These are phyloP conservation scores for Mesopsocus fuscifrons DNA, from an alignment of 2,888 invertebrate species.

Conservation along the genomic window DNA sequence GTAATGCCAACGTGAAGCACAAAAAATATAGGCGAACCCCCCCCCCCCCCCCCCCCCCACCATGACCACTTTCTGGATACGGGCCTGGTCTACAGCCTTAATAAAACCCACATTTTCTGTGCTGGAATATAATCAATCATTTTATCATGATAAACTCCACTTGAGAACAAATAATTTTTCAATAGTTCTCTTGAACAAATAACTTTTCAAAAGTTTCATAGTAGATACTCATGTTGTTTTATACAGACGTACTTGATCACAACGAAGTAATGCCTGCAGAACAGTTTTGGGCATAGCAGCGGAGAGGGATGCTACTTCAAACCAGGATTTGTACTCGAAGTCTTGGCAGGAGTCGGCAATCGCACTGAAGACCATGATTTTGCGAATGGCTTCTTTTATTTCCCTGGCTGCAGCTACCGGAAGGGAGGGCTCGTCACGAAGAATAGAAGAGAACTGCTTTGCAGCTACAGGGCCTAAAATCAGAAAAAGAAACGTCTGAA, in stretches of 20 bases:
- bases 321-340: background rate
- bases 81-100: too few species aligned
- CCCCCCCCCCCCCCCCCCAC: too few species aligned
- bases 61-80: too few species aligned
- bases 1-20: too few species aligned
- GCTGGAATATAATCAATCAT: too few species aligned
- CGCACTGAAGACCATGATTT: background rate
- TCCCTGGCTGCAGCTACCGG: background rate
- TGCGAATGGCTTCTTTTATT: background rate
- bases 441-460: conserved; percentile 1
- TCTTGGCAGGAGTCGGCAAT: background rate
- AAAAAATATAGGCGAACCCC: too few species aligned
- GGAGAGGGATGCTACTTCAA: background rate
- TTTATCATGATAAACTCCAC: too few species aligned
- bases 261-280: background rate
- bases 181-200: too few species aligned
- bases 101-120: too few species aligned
- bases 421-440: background rate
- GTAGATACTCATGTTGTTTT: background rate
- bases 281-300: background rate
- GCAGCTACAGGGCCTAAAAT: background rate
- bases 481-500: background rate
- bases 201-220: too few species aligned
- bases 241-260: background rate
- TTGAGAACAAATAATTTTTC: too few species aligned